phyloP scores from a whole-genome alignment of 2,797 vertebrate genomes.

The Myiothlypis chrysogaster region DNA sequence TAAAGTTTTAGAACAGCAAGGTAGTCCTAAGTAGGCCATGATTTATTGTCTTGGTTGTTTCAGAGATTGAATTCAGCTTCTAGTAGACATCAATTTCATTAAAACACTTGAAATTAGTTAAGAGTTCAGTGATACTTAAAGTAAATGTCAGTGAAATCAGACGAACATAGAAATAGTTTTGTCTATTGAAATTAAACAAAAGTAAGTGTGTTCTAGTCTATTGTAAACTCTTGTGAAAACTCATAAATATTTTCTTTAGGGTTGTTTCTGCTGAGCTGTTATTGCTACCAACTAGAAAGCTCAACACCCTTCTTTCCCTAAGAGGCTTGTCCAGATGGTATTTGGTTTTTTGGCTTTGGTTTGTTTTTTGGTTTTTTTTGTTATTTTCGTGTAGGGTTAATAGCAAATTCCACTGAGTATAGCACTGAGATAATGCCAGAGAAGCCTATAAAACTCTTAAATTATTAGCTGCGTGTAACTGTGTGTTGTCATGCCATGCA shows the following conservation, averaged over 20 bases:
- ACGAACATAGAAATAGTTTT: not conserved
- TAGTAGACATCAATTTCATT: not conserved
- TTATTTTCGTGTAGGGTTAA: not conserved
- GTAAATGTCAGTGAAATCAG: not conserved
- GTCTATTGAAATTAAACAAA: not conserved
- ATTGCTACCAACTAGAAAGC: not conserved
- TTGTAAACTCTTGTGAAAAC: not conserved
- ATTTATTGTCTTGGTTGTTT: not conserved
- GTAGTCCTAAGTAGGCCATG: not conserved
- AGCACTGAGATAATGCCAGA: not conserved
- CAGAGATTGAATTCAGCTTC: not conserved
- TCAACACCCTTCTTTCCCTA: not conserved
- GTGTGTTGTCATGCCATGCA: constrained; percentile 29
- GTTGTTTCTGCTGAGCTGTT: not conserved
- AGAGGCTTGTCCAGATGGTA: not conserved
- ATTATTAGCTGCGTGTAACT: constrained; percentile 29
- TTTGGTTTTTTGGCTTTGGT: not conserved
- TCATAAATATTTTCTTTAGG: not conserved
- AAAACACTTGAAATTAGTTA: not conserved
- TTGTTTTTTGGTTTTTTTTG: not conserved
- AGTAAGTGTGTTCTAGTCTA: not conserved
- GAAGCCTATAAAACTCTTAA: constrained; percentile 60
- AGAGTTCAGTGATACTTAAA: not conserved
- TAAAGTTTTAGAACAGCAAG: not conserved
- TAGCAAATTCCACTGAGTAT: not conserved